A percentile compares a stretch with the other conserved stretches of the same genome.
These are phyloP conservation scores for Drosophila fungiperda DNA, from an alignment of 2,888 invertebrate species.

Conservation along the genomic window DNA sequence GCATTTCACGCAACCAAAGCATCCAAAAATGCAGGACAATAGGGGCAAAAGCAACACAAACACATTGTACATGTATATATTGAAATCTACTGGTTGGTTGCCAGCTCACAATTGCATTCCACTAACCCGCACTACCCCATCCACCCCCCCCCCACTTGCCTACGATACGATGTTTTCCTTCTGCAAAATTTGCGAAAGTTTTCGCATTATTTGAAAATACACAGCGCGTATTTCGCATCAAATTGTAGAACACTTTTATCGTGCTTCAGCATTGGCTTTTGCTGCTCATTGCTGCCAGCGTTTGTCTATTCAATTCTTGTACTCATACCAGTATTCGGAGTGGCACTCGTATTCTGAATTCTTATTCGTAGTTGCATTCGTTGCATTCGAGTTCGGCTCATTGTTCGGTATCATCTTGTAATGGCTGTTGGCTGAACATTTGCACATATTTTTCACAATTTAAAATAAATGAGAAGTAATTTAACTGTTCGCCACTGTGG, in stretches of 20 bases:
- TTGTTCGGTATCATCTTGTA: conserved; percentile 69
- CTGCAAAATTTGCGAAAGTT: conserved; percentile 62
- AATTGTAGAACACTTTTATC: conserved; percentile 74
- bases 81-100: conserved; percentile 52
- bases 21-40: conserved; percentile 67
- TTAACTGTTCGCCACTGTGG: conserved; percentile 69
- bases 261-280: conserved; percentile 67
- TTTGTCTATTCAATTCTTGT: conserved; percentile 25
- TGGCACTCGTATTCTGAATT: conserved; percentile 11
- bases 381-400: conserved; percentile 18
- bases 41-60: conserved; percentile 72
- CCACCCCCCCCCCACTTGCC: not conserved
- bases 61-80: conserved; percentile 42
- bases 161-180: not conserved
- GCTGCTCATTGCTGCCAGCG: conserved; percentile 33
- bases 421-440: conserved; percentile 64
- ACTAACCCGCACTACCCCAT: too few species aligned
- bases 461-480: conserved; percentile 80
- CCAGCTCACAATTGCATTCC: conserved; percentile 7
- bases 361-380: conserved; percentile 27
- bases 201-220: conserved; percentile 80
- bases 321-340: conserved; percentile 2
- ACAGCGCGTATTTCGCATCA: conserved; percentile 70
- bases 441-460: conserved; percentile 80
- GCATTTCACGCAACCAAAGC: conserved; percentile 72